These are phyloP conservation scores for Odobenus rosmarus DNA, from an alignment of 2,113 vertebrate genomes.

Conservation along the genomic window DNA sequence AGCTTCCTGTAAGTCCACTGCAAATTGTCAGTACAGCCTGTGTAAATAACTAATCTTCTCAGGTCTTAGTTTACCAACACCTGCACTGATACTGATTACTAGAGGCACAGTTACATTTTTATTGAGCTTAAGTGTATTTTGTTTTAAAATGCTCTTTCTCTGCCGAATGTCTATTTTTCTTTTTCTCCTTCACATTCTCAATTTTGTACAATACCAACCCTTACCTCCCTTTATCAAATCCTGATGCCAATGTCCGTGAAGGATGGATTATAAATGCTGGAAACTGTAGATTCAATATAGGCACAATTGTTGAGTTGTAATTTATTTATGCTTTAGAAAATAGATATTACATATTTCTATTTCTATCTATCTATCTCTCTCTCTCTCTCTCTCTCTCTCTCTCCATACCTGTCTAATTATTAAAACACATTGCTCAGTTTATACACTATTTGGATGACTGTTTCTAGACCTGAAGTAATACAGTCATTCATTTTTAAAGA, in stretches of 20 bases:
- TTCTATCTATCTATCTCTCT: neutral
- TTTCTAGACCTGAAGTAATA: neutral
- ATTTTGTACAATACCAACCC: neutral
- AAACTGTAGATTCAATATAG: neutral
- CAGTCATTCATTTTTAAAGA: neutral
- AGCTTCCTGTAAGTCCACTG: slow-evolving; percentile 75
- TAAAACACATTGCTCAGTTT: neutral
- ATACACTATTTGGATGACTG: neutral
- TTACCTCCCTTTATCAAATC: neutral
- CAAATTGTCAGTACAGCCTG: slow-evolving; percentile 79
- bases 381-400: neutral
- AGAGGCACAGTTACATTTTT: slow-evolving; percentile 77
- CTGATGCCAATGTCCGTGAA: neutral
- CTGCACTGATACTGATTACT: slow-evolving; percentile 80
- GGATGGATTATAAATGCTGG: neutral
- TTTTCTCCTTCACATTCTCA: neutral
- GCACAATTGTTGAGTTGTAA: neutral
- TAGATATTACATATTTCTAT: neutral
- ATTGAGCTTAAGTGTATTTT: slow-evolving; percentile 78
- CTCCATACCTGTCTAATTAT: neutral
- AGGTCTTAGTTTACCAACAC: slow-evolving; percentile 81
- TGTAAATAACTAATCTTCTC: slow-evolving; percentile 82
- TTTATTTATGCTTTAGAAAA: neutral
- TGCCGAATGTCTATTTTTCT: neutral
- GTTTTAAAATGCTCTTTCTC: slow-evolving; percentile 36